Evolutionary conservation across 1,140 invertebrate genomes (phyloP).

Genomic region (Achatina immaculata): DNA sequence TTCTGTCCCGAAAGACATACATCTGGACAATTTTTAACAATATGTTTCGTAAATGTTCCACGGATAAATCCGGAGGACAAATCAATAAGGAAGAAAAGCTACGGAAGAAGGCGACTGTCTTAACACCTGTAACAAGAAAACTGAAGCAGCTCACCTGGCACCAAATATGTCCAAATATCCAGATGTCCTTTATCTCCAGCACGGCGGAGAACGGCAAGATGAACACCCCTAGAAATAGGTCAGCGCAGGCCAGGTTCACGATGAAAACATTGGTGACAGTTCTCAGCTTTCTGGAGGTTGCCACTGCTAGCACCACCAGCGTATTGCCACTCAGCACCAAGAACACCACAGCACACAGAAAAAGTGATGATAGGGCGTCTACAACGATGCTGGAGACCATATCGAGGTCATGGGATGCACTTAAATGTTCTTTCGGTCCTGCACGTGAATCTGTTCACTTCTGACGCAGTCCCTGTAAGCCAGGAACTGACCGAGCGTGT

Average conservation of each 20-base stretch:
- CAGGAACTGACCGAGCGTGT: neutral
- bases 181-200: slow-evolving; percentile 50
- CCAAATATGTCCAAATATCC: slow-evolving; percentile 70
- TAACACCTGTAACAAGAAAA: no score
- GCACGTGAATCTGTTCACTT: neutral
- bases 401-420: neutral
- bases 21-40: no score
- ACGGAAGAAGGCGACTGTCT: no score
- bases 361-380: slow-evolving; percentile 11
- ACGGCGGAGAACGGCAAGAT: slow-evolving; percentile 74
- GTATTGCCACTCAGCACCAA: slow-evolving; percentile 58
- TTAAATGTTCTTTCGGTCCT: neutral
- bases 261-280: slow-evolving; percentile 86
- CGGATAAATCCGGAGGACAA: no score
- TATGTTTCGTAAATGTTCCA: no score
- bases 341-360: slow-evolving; percentile 39
- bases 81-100: no score
- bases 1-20: no score
- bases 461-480: neutral
- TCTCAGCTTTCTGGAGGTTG: slow-evolving; percentile 51
- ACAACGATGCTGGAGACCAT: neutral
- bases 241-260: slow-evolving; percentile 91
- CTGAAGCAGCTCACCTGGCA: slow-evolving; percentile 67
- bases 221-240: slow-evolving; percentile 79
- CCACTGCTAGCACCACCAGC: slow-evolving; percentile 53